Base-by-base conservation (phyloP, 2,113 vertebrate species). In the Nymphicus hollandicus region DNA sequence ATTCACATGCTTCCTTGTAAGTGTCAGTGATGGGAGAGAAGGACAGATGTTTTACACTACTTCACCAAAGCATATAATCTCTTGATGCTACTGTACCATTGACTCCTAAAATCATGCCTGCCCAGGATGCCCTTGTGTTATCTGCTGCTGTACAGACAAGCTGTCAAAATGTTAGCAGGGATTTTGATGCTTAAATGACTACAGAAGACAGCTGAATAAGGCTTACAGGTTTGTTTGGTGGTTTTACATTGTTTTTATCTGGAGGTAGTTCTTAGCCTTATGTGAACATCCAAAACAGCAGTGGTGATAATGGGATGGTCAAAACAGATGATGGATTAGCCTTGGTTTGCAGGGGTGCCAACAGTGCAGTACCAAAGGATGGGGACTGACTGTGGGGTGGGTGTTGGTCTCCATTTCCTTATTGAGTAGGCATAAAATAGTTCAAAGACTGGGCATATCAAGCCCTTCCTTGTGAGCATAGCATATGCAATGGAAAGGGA, bases 161-260 rank as follows among this genome's bases (percentile, higher is more conserved):
- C 89, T 97, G 78, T 95, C 93, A 97, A 80, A 97, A 90, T 8
- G 2, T 66, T 89, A 44, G 66, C 46, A 7, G 83, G 71, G 44
- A 37, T 89, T 79, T 77, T 89, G 83, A 69, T 0, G 13, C 77
- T 79, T 28, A 88, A 58, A 76, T 79, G 60, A 43, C 89, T 49
- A 2, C 1, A 52, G 44, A 73, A 93, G 95, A 88, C 81, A 91
- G 64, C 72, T 93, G 85, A 74, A 53, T 41, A 60, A 69, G 44
- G 28, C 43, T 96, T 84, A 46, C 43, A 44, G 89, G 65, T 81
- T 91, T 92, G 60, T 78, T 81, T 81, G 39, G 76, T 68, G 41
- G 1, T 77, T 95, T 93, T 77, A 69, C 28, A 3, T 72, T 60
- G 19, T 18, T 77, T 61, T 43, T 56, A 29, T 47, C 46, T 81